Conservation (phyloP, 2,888 invertebrate species). For the Drosophila formosana region DNA sequence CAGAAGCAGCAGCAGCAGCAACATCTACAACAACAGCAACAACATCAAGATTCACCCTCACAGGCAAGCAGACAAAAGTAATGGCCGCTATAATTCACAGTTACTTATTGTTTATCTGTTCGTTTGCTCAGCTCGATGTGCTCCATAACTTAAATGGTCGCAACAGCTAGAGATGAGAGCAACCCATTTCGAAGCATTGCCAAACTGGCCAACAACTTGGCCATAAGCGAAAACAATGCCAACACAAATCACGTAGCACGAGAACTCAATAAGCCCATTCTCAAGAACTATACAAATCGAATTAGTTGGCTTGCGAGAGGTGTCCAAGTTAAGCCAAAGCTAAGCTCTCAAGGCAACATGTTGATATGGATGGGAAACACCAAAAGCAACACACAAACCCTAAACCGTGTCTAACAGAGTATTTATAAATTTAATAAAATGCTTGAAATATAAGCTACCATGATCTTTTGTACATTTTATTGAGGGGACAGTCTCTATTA, state of each 20-base stretch:
- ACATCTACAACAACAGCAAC: conserved; percentile 15
- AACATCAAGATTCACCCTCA: conserved; percentile 50
- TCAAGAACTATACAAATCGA: conserved; percentile 4
- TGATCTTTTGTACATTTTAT: no score
- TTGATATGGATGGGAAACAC: background rate
- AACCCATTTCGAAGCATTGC: background rate
- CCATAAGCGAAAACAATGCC: conserved; percentile 5
- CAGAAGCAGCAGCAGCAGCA: conserved; percentile 42
- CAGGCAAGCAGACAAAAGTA: conserved; percentile 67
- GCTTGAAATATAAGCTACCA: background rate
- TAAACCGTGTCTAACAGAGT: no score
- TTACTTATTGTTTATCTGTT: conserved; percentile 83
- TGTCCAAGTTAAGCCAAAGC: background rate
- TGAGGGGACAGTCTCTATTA: no score
- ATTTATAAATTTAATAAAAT: background rate
- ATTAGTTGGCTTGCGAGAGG: conserved; percentile 6
- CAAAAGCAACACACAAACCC: no score
- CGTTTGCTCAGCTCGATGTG: conserved; percentile 79
- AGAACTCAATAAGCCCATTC: conserved; percentile 19
- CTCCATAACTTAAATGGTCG: conserved; percentile 74
- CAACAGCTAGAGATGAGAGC: conserved; percentile 41
- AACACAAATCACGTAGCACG: conserved; percentile 30
- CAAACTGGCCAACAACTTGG: background rate
- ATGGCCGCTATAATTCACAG: conserved; percentile 83
- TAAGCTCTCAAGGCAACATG: conserved; percentile 1